Evolutionary conservation across 1,140 invertebrate genomes (phyloP), one percentile per base, ranked within the genome.

Genomic region (Drosophila pachea): DNA sequence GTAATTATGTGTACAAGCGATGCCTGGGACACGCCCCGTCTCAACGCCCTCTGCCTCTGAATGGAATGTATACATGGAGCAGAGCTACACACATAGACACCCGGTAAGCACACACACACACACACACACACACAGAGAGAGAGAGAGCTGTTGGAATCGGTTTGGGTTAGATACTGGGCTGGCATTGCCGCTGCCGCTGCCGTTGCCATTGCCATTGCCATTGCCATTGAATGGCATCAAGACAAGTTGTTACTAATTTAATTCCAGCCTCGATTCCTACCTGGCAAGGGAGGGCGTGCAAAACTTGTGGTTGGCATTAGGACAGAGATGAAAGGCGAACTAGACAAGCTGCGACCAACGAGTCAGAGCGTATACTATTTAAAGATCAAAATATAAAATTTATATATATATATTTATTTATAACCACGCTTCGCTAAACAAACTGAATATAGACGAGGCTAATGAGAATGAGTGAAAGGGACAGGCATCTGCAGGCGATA

Each of bases 1-100:
- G 81, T 84, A 84, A 84, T 84, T 84, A 84, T 84, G 81, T 84
- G 81, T 76, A 22, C 86, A 81, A 84, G 74, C 76, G 76, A 86
- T 84, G 81, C 69, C 54, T 43, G 33, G 35, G 49, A 45, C 48
- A 42, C 50, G 52, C 58, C 38, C 47, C 9, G 7, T 33, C 43
- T 38, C 29, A 38, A 38, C 42, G 43, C n/a, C n/a, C n/a, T n/a
- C n/a, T n/a, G n/a, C 59, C 12, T 12, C 54, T 8, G 43, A 31
- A 65, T 35, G 38, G 22, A 16, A 35, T 55, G 29, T 58, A 35
- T 16, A 14, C 36, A 33, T 55, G 22, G 22, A 22, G 22, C 22
- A n/a, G n/a, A n/a, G n/a, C n/a, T n/a, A n/a, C n/a, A n/a, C n/a
- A n/a, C n/a, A 12, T 42, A 45, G 36, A 50, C 12, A 43, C n/a